A percentile compares a stretch with the other conserved stretches of the same genome.
phyloP scores from a whole-genome alignment of 1,140 invertebrate species.

The Mycetomoellerius zeteki region DNA sequence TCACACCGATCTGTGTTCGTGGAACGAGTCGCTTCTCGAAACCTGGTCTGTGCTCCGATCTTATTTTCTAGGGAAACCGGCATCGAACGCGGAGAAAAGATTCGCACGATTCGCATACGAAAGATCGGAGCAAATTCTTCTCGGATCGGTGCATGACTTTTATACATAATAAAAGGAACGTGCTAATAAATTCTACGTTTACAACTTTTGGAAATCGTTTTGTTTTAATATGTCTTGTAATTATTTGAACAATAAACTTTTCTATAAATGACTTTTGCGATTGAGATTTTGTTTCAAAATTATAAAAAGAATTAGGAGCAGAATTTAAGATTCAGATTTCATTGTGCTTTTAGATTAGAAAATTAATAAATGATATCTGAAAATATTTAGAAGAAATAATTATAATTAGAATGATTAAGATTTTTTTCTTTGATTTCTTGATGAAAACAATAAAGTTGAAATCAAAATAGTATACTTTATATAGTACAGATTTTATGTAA shows the following conservation, averaged over 20 bases:
- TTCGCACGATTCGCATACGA: background rate
- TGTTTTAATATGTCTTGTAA: background rate
- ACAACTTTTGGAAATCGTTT: background rate
- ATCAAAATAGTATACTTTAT: background rate
- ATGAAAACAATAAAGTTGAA: background rate
- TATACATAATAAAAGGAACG: too few species aligned
- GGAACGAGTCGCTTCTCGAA: slow-evolving; percentile 68
- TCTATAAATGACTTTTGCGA: background rate
- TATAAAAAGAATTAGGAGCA: background rate
- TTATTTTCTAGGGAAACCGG: slow-evolving; percentile 66
- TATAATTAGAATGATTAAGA: background rate
- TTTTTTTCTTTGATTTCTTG: background rate
- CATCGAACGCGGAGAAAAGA: slow-evolving; percentile 19
- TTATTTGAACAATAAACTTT: background rate
- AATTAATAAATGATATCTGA: background rate
- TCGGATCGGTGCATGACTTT: background rate
- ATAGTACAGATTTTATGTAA: too few species aligned
- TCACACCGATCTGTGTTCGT: slow-evolving; percentile 68
- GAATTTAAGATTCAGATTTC: background rate
- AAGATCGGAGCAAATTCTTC: background rate
- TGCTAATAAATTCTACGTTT: background rate
- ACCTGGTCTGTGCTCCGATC: slow-evolving; percentile 47
- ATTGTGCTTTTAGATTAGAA: background rate
- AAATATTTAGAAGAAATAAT: slow-evolving; percentile 19
- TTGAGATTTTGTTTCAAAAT: background rate